A percentile compares a stretch with the other conserved stretches of the same genome.
Evolutionary conservation across 2,888 invertebrate genomes (phyloP).

Genomic region (Blera fallax): DNA sequence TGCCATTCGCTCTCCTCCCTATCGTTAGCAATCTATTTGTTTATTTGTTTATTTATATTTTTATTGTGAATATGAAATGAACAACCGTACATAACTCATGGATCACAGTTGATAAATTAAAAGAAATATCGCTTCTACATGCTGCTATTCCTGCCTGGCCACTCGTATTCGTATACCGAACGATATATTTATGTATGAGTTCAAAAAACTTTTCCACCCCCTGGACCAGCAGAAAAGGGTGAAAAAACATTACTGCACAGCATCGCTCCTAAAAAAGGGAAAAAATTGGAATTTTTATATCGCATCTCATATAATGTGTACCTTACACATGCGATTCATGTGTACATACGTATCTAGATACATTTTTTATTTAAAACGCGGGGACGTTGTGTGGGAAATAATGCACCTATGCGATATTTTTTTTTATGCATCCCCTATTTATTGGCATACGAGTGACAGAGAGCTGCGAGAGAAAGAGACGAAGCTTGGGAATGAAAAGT

Average conservation of each 20-base stretch:
- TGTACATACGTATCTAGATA: constrained; percentile 56
- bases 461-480: constrained; percentile 22
- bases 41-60: constrained; percentile 64
- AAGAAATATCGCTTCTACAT: constrained; percentile 19
- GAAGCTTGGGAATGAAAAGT: constrained; percentile 59
- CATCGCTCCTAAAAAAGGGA: constrained; percentile 13
- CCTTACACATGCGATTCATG: constrained; percentile 48
- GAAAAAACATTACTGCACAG: not conserved
- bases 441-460: constrained; percentile 30
- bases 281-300: constrained; percentile 47
- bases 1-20: not conserved
- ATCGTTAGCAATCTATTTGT: constrained; percentile 18
- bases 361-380: constrained; percentile 41
- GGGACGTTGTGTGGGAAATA: constrained; percentile 49
- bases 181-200: constrained; percentile 34
- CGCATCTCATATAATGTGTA: constrained; percentile 61
- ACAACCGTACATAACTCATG: constrained; percentile 46
- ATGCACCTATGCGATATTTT: constrained; percentile 65
- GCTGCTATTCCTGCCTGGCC: not conserved
- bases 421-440: constrained; percentile 45
- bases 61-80: constrained; percentile 63
- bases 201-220: constrained; percentile 42
- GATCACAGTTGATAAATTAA: constrained; percentile 63
- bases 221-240: constrained; percentile 26
- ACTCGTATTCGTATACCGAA: not conserved